A percentile compares a stretch with the other conserved stretches of the same genome.
Evolutionary conservation across 2,888 invertebrate species (phyloP).

Genomic region (Cistogaster globosa): DNA sequence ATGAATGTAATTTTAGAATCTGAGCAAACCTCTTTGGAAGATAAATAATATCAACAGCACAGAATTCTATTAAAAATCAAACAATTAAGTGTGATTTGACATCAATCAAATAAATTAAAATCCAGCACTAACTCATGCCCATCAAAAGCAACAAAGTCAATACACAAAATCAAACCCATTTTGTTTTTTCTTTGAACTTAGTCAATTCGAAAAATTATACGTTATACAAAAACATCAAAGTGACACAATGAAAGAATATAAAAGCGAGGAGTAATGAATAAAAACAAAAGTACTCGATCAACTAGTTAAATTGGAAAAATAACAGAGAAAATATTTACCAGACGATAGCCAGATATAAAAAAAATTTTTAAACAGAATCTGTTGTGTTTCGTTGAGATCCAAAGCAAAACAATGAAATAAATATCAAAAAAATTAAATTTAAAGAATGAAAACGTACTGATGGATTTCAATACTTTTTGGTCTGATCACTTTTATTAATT

Average conservation of each 20-base stretch:
- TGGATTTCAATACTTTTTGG: too few species aligned
- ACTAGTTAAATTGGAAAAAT: constrained; percentile 14
- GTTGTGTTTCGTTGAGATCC: too few species aligned
- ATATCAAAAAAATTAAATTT: too few species aligned
- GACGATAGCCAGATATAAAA: not conserved
- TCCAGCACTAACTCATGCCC: not conserved
- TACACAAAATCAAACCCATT: constrained; percentile 7
- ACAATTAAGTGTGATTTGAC: constrained; percentile 46
- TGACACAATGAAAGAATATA: constrained; percentile 15
- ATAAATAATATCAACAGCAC: constrained; percentile 1
- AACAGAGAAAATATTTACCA: not conserved
- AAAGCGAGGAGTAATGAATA: constrained; percentile 36
- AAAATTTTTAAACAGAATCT: too few species aligned
- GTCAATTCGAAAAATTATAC: not conserved
- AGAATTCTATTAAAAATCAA: constrained; percentile 31
- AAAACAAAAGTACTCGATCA: constrained; percentile 4
- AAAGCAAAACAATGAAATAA: too few species aligned
- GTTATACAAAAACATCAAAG: constrained; percentile 24
- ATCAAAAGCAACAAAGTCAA: constrained; percentile 12
- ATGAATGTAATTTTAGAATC: not conserved
- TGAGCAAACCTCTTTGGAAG: not conserved
- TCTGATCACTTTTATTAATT: too few species aligned
- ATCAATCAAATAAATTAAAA: constrained; percentile 62
- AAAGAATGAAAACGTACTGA: too few species aligned
- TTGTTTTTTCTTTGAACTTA: not conserved